Conservation (phyloP, 2,888 invertebrate genomes). For the Hirtodrosophila histrioides region DNA sequence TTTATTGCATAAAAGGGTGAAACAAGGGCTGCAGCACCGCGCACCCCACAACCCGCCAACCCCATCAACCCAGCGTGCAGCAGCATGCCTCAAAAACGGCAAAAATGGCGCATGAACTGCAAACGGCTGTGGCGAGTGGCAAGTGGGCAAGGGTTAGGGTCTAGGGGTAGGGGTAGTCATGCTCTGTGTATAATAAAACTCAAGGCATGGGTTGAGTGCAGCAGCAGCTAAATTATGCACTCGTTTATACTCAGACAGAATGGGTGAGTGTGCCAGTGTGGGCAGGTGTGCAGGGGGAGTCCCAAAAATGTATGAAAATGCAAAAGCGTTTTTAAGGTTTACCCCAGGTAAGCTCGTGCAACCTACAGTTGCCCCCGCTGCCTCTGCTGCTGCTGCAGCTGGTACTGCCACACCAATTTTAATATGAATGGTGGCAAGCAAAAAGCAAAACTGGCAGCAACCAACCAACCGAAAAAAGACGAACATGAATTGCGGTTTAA, state of each 20-base stretch:
- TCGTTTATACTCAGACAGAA: conserved; percentile 29
- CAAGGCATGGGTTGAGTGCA: conserved; percentile 42
- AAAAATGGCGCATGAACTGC: conserved; percentile 47
- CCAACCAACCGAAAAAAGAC: conserved; percentile 40
- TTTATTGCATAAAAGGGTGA: conserved; percentile 64
- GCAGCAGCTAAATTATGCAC: conserved; percentile 56
- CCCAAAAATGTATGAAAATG: conserved; percentile 77
- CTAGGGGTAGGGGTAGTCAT: conserved; percentile 9
- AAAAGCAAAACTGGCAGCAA: conserved; percentile 62
- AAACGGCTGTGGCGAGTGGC: conserved; percentile 39
- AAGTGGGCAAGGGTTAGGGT: conserved; percentile 8
- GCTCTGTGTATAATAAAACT: conserved; percentile 42
- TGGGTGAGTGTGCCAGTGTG: conserved; percentile 3
- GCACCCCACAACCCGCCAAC: neutral
- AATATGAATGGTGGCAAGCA: conserved; percentile 70
- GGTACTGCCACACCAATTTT: conserved; percentile 52
- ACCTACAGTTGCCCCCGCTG: conserved; percentile 39
- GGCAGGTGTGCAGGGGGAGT: conserved; percentile 6
- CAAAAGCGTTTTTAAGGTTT: conserved; percentile 79
- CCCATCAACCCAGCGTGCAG: neutral
- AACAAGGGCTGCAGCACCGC: conserved; percentile 12
- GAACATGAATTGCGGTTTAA: conserved; percentile 75
- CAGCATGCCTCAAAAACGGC: conserved; percentile 36
- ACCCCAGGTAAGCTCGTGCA: conserved; percentile 74
- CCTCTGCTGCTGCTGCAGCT: conserved; percentile 7